A percentile compares a stretch with the other conserved stretches of the same genome.
Conservation (phyloP, 2,888 invertebrate species). For the Andrena minutula region DNA sequence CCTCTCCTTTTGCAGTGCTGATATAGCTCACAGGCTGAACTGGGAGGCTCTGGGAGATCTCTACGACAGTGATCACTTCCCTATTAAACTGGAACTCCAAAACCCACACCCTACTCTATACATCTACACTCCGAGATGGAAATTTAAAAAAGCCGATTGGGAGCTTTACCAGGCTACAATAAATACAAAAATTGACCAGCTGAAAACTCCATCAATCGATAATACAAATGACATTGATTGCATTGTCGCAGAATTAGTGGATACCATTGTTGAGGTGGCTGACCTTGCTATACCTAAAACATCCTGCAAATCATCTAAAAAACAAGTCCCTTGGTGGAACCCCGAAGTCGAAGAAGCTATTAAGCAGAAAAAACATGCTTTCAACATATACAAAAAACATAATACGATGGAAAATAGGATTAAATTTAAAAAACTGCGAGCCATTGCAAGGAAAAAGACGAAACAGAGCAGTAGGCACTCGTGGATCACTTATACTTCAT, state of each 20-base stretch:
- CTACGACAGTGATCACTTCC: conserved; percentile 63
- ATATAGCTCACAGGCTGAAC: conserved; percentile 32
- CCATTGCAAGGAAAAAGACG: conserved; percentile 41
- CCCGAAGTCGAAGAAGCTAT: conserved; percentile 33
- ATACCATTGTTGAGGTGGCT: conserved; percentile 48
- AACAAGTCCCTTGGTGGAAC: conserved; percentile 65
- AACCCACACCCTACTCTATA: background rate
- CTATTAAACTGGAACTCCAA: conserved; percentile 40
- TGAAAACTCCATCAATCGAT: conserved; percentile 16
- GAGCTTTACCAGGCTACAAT: conserved; percentile 20
- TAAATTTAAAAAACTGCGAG: conserved; percentile 48
- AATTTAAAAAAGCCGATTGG: conserved; percentile 60
- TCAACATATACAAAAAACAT: conserved; percentile 55
- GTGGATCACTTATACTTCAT: conserved; percentile 45
- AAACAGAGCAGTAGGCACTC: conserved; percentile 47
- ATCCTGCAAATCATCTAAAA: background rate
- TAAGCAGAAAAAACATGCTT: conserved; percentile 46
- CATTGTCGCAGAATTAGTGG: background rate
- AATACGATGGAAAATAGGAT: conserved; percentile 42
- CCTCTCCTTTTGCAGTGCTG: conserved; percentile 42
- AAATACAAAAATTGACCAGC: conserved; percentile 17
- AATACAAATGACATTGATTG: background rate
- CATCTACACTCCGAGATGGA: conserved; percentile 44
- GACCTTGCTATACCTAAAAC: conserved; percentile 22
- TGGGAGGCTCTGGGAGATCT: conserved; percentile 34